phyloP scores from a whole-genome alignment of 2,888 invertebrate genomes.

The Gymnosoma rotundatum region DNA sequence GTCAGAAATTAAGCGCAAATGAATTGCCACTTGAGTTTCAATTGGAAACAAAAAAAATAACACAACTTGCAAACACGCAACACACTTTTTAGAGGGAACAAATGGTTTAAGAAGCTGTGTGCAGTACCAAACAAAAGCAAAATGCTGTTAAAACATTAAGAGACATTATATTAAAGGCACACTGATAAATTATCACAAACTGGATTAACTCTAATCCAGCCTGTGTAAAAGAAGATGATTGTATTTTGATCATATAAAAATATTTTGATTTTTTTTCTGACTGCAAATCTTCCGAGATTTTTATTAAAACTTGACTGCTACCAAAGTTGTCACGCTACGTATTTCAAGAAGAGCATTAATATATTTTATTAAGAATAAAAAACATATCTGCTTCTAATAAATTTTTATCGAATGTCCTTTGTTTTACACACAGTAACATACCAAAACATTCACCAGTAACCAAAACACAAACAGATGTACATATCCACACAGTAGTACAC shows the following conservation, averaged over 20 bases:
- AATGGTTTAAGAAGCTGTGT: background rate
- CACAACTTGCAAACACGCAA: conserved; percentile 39
- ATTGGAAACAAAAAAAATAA: conserved; percentile 37
- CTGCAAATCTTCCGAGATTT: too few species aligned
- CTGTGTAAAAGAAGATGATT: too few species aligned
- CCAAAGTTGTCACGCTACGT: too few species aligned
- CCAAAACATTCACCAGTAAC: background rate
- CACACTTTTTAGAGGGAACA: conserved; percentile 1
- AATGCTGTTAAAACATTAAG: background rate
- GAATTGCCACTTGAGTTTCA: conserved; percentile 68
- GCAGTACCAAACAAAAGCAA: conserved; percentile 2
- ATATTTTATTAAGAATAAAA: background rate
- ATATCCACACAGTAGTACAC: background rate
- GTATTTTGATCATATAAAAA: too few species aligned
- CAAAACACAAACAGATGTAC: background rate
- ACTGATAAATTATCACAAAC: too few species aligned
- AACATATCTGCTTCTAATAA: background rate
- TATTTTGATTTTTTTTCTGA: too few species aligned
- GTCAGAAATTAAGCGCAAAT: conserved; percentile 69
- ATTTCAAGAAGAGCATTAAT: too few species aligned
- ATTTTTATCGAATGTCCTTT: background rate
- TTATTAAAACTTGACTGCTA: too few species aligned
- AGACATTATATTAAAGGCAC: background rate
- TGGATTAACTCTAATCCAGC: too few species aligned
- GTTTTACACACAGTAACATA: background rate